phyloP scores from a whole-genome alignment of 1,140 invertebrate species.

The Tetragnatha versicolor region DNA sequence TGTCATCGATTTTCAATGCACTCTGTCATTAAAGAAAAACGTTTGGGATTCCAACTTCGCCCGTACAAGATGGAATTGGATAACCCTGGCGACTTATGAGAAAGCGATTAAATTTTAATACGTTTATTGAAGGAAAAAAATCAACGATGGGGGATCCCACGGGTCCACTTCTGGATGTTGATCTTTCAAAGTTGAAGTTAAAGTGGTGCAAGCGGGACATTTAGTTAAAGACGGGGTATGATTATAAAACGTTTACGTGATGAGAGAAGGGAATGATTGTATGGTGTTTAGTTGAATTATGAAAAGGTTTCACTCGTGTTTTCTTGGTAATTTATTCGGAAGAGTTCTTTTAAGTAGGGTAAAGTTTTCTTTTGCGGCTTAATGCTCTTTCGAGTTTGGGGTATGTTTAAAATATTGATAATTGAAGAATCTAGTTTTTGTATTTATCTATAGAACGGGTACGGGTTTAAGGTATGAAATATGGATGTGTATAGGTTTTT shows the following conservation, averaged over 20 bases:
- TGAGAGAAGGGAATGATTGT: neutral
- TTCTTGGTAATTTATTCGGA: no score
- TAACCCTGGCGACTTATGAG: conserved; percentile 17
- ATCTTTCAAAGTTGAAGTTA: conserved; percentile 3
- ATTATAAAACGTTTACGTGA: no score
- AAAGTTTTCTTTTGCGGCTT: neutral
- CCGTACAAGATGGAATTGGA: conserved; percentile 25
- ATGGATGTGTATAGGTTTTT: no score
- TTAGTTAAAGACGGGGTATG: neutral
- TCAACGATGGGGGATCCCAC: neutral
- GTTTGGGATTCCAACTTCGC: neutral
- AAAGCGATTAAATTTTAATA: conserved; percentile 45
- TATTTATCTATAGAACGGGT: no score
- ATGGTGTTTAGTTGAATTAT: neutral
- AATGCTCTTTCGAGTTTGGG: neutral
- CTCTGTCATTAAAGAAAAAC: conserved; percentile 31
- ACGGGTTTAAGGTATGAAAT: no score
- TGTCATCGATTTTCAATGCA: conserved; percentile 50
- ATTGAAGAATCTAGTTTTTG: no score
- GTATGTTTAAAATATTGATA: no score
- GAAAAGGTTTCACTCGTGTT: neutral
- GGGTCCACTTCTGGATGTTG: conserved; percentile 9
- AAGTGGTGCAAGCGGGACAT: neutral
- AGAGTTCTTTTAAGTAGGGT: no score
- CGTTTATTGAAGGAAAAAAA: conserved; percentile 21